Evolutionary conservation across 2,888 invertebrate species (phyloP).

Genomic region (Leptinotarsa rubiginosa): DNA sequence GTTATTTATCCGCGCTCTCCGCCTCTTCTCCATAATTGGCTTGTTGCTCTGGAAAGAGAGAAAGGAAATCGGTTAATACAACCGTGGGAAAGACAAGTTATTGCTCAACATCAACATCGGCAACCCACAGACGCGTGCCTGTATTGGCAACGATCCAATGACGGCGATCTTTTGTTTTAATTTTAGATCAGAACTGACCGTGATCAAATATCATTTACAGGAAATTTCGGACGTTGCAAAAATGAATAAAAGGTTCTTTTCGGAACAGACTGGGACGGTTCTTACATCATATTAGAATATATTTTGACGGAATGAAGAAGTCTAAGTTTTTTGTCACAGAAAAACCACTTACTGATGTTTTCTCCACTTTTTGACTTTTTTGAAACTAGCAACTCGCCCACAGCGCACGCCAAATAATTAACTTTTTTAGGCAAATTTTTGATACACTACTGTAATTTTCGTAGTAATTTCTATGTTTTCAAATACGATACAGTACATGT

Average conservation of each 20-base stretch:
- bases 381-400: too few relatives aligned
- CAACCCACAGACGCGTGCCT: constrained; percentile 53
- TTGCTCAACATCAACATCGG: constrained; percentile 14
- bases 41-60: constrained; percentile 82
- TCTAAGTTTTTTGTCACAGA: too few relatives aligned
- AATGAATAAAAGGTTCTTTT: not conserved
- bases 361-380: too few relatives aligned
- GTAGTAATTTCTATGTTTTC: too few relatives aligned
- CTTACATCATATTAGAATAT: too few relatives aligned
- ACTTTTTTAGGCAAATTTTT: too few relatives aligned
- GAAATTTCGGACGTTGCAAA: constrained; percentile 25
- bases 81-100: constrained; percentile 40
- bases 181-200: constrained; percentile 50
- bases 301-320: too few relatives aligned
- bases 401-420: too few relatives aligned
- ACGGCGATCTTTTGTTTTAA: constrained; percentile 52
- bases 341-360: too few relatives aligned
- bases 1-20: constrained; percentile 90
- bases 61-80: constrained; percentile 41
- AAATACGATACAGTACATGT: too few relatives aligned
- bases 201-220: constrained; percentile 45
- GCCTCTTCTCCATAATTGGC: constrained; percentile 92
- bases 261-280: not conserved
- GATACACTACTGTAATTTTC: too few relatives aligned
- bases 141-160: constrained; percentile 49